A percentile compares a stretch with the other conserved stretches of the same genome.
phyloP scores from a whole-genome alignment of 92 coral and sea anemone genomes.

The Epizoanthus scotinus region DNA sequence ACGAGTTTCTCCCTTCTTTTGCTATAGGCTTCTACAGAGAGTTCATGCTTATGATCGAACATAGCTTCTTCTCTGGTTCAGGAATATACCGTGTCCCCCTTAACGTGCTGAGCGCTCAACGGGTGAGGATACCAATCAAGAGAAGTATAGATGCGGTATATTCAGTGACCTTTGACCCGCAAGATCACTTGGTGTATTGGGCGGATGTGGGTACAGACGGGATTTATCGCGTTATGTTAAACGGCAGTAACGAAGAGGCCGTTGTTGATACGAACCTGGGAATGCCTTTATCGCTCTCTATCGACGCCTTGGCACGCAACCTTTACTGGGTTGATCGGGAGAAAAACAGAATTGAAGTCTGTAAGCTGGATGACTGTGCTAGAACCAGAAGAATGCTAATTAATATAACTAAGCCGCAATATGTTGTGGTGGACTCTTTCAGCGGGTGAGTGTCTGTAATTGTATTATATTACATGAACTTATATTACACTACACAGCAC shows the following conservation, averaged over 20 bases:
- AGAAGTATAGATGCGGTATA: neutral
- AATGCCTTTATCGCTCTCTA: neutral
- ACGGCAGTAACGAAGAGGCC: conserved; percentile 19
- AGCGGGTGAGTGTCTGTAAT: conserved; percentile 22
- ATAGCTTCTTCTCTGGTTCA: neutral
- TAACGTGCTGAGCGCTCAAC: neutral
- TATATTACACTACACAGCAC: no score
- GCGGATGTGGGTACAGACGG: neutral
- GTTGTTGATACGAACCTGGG: neutral
- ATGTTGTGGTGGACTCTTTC: conserved; percentile 18
- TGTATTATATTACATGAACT: no score
- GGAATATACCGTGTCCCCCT: neutral
- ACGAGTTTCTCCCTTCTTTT: no score
- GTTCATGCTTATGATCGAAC: conserved; percentile 10
- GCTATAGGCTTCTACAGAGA: conserved; percentile 25
- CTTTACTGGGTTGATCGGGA: conserved; percentile 16
- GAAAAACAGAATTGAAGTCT: conserved; percentile 24
- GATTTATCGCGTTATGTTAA: conserved; percentile 8
- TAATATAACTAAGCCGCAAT: neutral
- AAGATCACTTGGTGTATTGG: conserved; percentile 7
- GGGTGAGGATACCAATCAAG: neutral
- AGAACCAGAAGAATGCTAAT: conserved; percentile 13
- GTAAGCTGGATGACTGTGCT: conserved; percentile 1
- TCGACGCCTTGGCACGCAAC: conserved; percentile 29
- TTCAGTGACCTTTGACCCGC: conserved; percentile 19